Base-by-base conservation (phyloP, 1,140 invertebrate genomes). In the Camponotus pennsylvanicus region DNA sequence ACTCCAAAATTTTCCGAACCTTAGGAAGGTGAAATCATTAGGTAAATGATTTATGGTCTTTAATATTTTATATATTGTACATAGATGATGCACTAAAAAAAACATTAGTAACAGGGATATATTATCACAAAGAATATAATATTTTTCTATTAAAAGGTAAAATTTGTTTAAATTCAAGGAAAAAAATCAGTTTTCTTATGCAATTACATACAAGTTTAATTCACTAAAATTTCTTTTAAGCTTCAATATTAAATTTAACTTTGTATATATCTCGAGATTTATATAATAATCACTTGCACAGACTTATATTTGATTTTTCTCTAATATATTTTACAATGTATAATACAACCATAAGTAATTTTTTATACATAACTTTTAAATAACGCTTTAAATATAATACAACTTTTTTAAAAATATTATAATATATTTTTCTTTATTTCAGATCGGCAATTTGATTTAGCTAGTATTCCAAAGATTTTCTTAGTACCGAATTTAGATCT, bases 381-480 rank as follows among this genome's bases (percentile, higher is more conserved):
- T 27, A 27, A 27, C 27, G 0, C 27, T 27, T 27, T 27, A 27
- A 1, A 27, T 27, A 27, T 27, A 27, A 27, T 21, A 21, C 27
- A 27, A 27, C 27, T 0, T 27, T 27, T 27, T 27, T 27, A 27
- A 27, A 27, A 27, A 27, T 27, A 27, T 27, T 45, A 2, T 13
- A 40, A 59, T 1, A 61, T 67, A 5, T 86, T 94, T 93, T 78
- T 77, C 67, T 40, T 80, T 57, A 8, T 9, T 80, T 13, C 85
- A 95, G 95, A 96, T 87, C 94, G 92, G 86, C 94, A 95, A 87
- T 95, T 95, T 90, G 96, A 97, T 93, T 94, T 97, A 27, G 96
- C 96, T 82, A 96, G 96, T 80, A 97, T 99, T 93, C 98, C 98
- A 84, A 97, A 97, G 94, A 97, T 99, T 92, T 99, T 99, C 96